A percentile compares a stretch with the other conserved stretches of the same genome.
Evolutionary conservation across 2,797 vertebrate species (phyloP).

Genomic region (Delichon dasypus): DNA sequence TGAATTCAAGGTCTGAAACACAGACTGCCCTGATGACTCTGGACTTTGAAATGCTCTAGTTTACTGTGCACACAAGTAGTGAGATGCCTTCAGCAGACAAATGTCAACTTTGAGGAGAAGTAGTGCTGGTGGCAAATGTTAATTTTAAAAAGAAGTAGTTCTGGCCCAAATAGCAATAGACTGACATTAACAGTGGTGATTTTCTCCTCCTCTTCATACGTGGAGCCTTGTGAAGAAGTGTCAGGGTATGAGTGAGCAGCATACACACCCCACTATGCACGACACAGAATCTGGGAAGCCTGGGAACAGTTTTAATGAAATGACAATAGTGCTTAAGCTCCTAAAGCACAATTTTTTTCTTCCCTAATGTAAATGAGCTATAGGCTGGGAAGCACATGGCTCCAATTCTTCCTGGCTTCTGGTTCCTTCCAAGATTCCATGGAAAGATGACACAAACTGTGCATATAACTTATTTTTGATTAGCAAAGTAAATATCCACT

Average conservation of each 20-base stretch:
- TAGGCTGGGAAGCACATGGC: background rate
- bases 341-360: background rate
- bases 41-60: background rate
- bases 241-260: background rate
- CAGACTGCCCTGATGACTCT: background rate
- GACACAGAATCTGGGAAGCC: background rate
- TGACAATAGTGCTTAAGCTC: background rate
- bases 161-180: background rate
- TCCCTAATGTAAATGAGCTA: background rate
- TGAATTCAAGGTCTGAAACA: background rate
- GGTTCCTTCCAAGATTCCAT: background rate
- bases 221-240: accelerated
- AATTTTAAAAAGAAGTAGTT: background rate
- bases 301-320: background rate
- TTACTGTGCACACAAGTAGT: background rate
- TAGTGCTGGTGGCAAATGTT: background rate
- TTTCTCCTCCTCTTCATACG: background rate
- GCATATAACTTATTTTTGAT: background rate
- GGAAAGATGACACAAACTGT: background rate
- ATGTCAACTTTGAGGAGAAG: background rate
- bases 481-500: background rate
- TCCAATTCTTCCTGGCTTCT: background rate
- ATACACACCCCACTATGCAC: background rate
- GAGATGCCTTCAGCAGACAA: background rate
- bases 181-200: background rate